Evolutionary conservation across 1,140 invertebrate species (phyloP).

Genomic region (Propsilocerus akamusi): DNA sequence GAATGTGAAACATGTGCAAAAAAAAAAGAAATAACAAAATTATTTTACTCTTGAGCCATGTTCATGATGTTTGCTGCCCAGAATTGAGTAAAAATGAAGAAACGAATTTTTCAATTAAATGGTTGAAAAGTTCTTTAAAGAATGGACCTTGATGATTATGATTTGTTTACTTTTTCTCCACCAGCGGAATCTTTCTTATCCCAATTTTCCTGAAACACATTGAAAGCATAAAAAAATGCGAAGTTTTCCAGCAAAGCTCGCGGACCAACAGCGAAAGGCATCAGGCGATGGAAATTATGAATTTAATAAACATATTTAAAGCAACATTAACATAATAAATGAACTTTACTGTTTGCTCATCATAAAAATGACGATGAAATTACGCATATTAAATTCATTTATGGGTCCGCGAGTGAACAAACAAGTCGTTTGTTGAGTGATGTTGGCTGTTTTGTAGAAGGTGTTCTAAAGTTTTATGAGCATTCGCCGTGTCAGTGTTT

Average conservation of each 20-base stretch:
- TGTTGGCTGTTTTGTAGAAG: too few relatives aligned
- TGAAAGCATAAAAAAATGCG: neutral
- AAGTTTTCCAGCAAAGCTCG: too few relatives aligned
- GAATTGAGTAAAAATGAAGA: neutral
- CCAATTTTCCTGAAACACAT: neutral
- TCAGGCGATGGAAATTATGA: neutral
- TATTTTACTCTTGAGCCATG: neutral
- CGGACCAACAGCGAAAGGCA: neutral
- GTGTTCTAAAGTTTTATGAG: neutral
- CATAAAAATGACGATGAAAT: conserved; percentile 3
- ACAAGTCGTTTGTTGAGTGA: too few relatives aligned
- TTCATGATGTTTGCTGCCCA: neutral
- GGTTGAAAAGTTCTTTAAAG: neutral
- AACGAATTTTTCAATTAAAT: neutral
- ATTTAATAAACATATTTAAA: conserved; percentile 2
- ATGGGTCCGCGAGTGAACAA: neutral
- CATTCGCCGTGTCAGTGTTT: neutral
- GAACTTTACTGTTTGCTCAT: neutral
- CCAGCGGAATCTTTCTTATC: too few relatives aligned
- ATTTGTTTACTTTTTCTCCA: too few relatives aligned
- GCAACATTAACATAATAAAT: conserved; percentile 2
- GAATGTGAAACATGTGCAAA: too few relatives aligned
- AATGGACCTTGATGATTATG: too few relatives aligned
- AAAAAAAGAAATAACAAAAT: too few relatives aligned
- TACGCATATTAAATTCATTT: conserved; percentile 4